Base-by-base conservation (phyloP, 2,797 vertebrate species). In the Cyclura pinguis region DNA sequence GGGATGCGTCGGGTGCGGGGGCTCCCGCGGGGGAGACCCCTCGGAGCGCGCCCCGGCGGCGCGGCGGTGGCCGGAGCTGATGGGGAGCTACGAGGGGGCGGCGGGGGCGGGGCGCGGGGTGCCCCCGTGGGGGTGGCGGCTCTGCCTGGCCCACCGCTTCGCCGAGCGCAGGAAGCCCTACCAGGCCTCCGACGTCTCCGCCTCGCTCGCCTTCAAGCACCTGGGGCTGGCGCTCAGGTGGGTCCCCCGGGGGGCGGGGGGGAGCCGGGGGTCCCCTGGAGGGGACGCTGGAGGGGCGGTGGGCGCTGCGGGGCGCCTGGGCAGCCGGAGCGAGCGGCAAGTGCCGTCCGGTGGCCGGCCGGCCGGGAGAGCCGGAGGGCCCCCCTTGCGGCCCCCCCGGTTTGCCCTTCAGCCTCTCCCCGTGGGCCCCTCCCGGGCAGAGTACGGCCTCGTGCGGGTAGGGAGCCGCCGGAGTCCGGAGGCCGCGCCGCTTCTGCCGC, bases 131-230 rank as follows among this genome's bases (percentile, higher is more conserved):
- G 99, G 99, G 0, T 99, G 99, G 99, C 96, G 99, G 12, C 98
- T 99, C 93, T 99, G 99, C 93, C 95, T 99, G 93, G 98, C 98
- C 0, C 98, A 99, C 2, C 98, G 98, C 94, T 99, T 99, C 96
- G 97, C 97, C 93, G 98, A 99, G 97, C 98, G 98, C 96, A 97
- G 99, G 88, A 98, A 98, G 92, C 99, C 99, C 1, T 98, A 98
- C 92, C 97, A 98, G 42, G 98, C 98, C 9, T 97, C 96, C 86
- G 97, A 99, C 52, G 96, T 99, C 84, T 98, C 98, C 0, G 90
- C 98, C 76, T 97, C 97, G 78, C 97, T 99, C 74, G 74, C 98
- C 88, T 55, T 98, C 85, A 96, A 97, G 84, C 98, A 99, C 92
- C 0, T 99, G 4, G 98, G 98, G 86, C 96, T 99, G 76, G 98